These are phyloP conservation scores for Agriopis aurantiaria DNA, from an alignment of 2,888 invertebrate genomes.

Conservation along the genomic window DNA sequence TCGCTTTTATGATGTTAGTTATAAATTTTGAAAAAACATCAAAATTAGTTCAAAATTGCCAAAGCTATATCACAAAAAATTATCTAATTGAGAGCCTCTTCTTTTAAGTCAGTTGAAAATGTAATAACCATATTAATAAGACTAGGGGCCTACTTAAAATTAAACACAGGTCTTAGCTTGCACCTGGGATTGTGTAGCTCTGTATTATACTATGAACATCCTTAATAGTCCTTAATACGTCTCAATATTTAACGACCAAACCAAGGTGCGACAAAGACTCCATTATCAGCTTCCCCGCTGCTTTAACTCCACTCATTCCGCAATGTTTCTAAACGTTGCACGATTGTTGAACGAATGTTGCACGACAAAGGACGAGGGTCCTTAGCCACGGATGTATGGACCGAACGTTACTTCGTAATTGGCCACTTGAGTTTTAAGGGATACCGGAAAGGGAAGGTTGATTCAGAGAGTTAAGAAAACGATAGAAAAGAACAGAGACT, in stretches of 20 bases:
- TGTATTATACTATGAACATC: too few relatives aligned
- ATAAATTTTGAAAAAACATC: too few relatives aligned
- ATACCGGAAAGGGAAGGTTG: slow-evolving; percentile 75
- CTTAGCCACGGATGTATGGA: slow-evolving; percentile 63
- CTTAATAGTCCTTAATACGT: background rate
- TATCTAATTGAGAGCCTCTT: too few relatives aligned
- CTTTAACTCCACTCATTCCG: slow-evolving; percentile 35
- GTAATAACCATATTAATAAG: too few relatives aligned
- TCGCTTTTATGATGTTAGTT: too few relatives aligned
- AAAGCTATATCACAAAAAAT: too few relatives aligned
- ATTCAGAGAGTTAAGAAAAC: slow-evolving; percentile 51
- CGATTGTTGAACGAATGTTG: slow-evolving; percentile 20
- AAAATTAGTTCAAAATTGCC: too few relatives aligned
- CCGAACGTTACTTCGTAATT: slow-evolving; percentile 74
- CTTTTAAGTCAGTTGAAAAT: too few relatives aligned
- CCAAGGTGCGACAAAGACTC: background rate
- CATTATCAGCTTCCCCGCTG: slow-evolving; percentile 33
- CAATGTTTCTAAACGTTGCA: slow-evolving; percentile 73
- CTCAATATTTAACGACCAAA: background rate
- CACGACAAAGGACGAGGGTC: slow-evolving; percentile 57
- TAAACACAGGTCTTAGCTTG: too few relatives aligned
- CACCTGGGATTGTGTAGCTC: too few relatives aligned
- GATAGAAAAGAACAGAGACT: slow-evolving; percentile 39
- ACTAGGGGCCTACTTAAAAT: too few relatives aligned
- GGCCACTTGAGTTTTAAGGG: slow-evolving; percentile 80